Percentiles rank a stretch among this genome's conserved stretches.
These are phyloP conservation scores for Drosophila trapezifrons DNA, from an alignment of 1,140 invertebrate genomes.

Conservation along the genomic window DNA sequence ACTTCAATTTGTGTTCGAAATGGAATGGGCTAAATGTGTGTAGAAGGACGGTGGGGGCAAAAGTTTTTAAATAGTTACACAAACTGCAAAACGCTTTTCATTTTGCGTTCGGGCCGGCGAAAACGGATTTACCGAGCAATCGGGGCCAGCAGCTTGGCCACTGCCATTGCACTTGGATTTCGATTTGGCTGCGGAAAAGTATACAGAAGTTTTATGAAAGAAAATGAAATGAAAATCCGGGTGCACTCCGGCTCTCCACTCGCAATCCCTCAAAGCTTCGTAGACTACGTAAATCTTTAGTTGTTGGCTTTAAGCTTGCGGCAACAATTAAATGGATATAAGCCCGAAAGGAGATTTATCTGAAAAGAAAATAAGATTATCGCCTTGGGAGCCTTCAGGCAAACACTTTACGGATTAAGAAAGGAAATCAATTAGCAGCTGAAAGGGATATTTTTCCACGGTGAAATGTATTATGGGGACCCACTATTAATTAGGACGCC, in stretches of 20 bases:
- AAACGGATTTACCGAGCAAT: slow-evolving; percentile 64
- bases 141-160: slow-evolving; percentile 34
- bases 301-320: slow-evolving; percentile 55
- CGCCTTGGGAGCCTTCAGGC: slow-evolving; percentile 7
- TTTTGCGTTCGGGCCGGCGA: slow-evolving; percentile 45
- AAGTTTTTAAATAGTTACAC: slow-evolving; percentile 75
- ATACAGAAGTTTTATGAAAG: slow-evolving; percentile 74
- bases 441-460: slow-evolving; percentile 12
- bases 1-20: slow-evolving; percentile 26
- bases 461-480: slow-evolving; percentile 35
- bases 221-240: slow-evolving; percentile 74
- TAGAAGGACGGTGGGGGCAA: slow-evolving; percentile 9
- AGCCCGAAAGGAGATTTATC: slow-evolving; percentile 10
- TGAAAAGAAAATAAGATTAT: slow-evolving; percentile 22
- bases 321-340: slow-evolving; percentile 70
- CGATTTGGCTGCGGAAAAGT: slow-evolving; percentile 69
- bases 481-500: slow-evolving; percentile 32
- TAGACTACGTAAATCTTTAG: slow-evolving; percentile 47
- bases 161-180: slow-evolving; percentile 57
- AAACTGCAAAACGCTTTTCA: slow-evolving; percentile 64
- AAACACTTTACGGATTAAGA: slow-evolving; percentile 11
- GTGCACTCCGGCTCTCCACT: slow-evolving; percentile 1
- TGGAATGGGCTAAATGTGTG: neutral
- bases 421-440: slow-evolving; percentile 35
- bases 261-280: slow-evolving; percentile 39